Conservation (phyloP, 2,113 vertebrate species). For the Cinclus cinclus region DNA sequence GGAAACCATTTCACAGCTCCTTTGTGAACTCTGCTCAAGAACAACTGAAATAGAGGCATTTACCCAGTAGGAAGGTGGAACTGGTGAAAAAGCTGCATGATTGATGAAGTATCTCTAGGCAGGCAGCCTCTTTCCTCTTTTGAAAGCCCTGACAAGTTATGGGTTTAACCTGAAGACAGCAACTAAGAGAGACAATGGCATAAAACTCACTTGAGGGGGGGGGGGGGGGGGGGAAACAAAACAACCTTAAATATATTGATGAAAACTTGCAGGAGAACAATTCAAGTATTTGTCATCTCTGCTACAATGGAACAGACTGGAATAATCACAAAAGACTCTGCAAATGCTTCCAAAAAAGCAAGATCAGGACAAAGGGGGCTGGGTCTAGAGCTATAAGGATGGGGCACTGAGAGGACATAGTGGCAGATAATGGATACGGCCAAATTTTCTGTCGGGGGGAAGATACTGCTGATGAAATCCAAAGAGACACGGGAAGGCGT, state of each 20-base stretch:
- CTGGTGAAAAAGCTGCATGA: not conserved
- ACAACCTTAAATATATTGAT: not conserved
- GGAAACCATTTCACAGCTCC: not conserved
- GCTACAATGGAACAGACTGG: not conserved
- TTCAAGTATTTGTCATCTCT: not conserved
- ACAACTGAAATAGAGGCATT: not conserved
- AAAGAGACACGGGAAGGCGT: not conserved
- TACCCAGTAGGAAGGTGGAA: not conserved
- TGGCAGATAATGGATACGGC: not conserved
- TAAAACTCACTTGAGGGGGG: not conserved
- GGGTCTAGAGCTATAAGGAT: not conserved
- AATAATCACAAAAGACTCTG: not conserved
- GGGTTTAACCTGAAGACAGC: not conserved
- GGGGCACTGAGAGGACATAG: too few relatives aligned
- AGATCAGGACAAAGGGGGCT: not conserved
- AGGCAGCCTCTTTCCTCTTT: not conserved
- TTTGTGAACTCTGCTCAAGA: not conserved
- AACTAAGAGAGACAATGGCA: not conserved
- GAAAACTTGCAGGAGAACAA: not conserved
- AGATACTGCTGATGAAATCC: not conserved
- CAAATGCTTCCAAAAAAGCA: not conserved
- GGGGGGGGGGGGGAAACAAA: too few relatives aligned
- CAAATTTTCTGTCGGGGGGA: not conserved
- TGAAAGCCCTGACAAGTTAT: not conserved
- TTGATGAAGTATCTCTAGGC: not conserved